A percentile compares a stretch with the other conserved stretches of the same genome.
phyloP scores from a whole-genome alignment of 2,888 invertebrate genomes.

The Acanthosepion lycidas region DNA sequence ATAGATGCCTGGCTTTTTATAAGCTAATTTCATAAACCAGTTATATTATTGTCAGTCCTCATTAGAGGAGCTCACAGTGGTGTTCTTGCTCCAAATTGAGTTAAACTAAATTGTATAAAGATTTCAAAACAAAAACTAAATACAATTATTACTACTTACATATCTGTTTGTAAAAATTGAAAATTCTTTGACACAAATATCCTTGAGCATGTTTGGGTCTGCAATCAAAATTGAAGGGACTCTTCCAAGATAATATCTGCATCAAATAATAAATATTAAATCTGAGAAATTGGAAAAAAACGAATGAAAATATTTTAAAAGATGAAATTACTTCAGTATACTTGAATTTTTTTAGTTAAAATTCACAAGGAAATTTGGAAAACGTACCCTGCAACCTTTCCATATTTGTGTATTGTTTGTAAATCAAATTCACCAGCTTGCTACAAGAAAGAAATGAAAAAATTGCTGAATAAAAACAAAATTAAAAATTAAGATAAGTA shows the following conservation, averaged over 20 bases:
- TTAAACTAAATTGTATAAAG: not conserved
- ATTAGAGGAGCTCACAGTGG: not conserved
- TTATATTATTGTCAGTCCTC: no score
- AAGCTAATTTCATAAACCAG: no score
- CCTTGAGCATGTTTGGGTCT: slow-evolving; percentile 56
- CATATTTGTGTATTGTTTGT: not conserved
- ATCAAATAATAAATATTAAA: not conserved
- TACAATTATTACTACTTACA: slow-evolving; percentile 50
- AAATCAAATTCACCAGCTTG: not conserved
- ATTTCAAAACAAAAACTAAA: not conserved
- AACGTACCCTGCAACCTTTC: not conserved
- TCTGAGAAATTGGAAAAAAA: not conserved
- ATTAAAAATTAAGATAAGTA: no score
- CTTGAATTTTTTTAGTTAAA: not conserved
- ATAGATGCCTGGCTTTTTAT: no score
- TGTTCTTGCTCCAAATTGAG: not conserved
- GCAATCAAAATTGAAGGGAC: slow-evolving; percentile 51
- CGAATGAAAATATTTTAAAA: no score
- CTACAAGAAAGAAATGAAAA: not conserved
- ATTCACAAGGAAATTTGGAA: not conserved
- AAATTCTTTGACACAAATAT: slow-evolving; percentile 57
- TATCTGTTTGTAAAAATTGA: slow-evolving; percentile 55
- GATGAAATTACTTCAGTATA: no score
- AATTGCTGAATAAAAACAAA: no score
- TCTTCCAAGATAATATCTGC: not conserved